Base-by-base conservation (phyloP, 2,113 vertebrate species). In the Halcyon malimbica region DNA sequence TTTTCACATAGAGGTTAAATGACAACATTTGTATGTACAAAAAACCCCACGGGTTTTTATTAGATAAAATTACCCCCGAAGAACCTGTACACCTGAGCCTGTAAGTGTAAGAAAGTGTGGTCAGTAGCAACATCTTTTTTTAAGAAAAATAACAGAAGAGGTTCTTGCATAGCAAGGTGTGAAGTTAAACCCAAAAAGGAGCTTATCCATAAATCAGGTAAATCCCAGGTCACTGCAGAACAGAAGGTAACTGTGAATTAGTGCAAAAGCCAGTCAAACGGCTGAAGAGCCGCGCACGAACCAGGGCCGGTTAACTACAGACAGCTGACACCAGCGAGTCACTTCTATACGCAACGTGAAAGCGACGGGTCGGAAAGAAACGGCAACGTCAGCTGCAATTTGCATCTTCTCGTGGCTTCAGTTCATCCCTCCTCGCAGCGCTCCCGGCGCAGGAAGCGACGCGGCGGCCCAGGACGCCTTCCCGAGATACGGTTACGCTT, bases 151-250 rank as follows among this genome's bases (percentile, higher is more conserved):
- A 97, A 87, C 97, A 93, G 95, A 85, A 95, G 86, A 97, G 84
- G 93, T 94, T 97, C 97, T 98, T 98, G 98, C 98, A 98, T 98
- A 98, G 98, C 97, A 98, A 97, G 98, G 97, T 81, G 97, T 44
- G 83, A 97, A 93, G 89, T 91, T 90, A 96, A 97, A 98, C 95
- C 96, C 81, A 96, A 46, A 87, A 93, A 90, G 96, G 97, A 96
- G 81, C 91, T 95, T 70, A 90, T 96, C 93, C 93, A 68, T 64
- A 79, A 44, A 91, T 37, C 51, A 46, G 95, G 84, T 63, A 94
- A 96, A 97, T 96, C 96, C 92, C 89, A 97, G 93, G 92, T 87
- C 53, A 31, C 68, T 79, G 95, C 2, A 91, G 95, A 96, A 80
- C 89, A 97, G 93, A 86, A 96, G 90, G 7, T 73, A 93, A 51